These are phyloP conservation scores for Toxotes lorentzi DNA, from an alignment of 2,797 vertebrate genomes.

Conservation along the genomic window DNA sequence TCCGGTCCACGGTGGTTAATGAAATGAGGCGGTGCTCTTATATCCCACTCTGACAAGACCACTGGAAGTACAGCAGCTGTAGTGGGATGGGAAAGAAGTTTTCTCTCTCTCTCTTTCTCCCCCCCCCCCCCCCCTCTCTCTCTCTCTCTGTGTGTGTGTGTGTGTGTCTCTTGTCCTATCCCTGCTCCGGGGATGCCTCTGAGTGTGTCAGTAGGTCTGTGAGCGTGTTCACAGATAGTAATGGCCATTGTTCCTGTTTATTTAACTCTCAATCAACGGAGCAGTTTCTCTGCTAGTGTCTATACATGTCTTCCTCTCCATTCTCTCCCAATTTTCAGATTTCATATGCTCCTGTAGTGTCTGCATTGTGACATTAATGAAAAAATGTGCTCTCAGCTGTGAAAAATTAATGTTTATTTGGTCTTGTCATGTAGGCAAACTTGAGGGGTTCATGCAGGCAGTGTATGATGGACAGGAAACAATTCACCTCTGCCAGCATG, in stretches of 20 bases:
- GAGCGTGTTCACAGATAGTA: slow-evolving; percentile 4
- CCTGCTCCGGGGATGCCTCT: slow-evolving; percentile 47
- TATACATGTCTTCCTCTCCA: background rate
- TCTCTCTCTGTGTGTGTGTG: slow-evolving; percentile 8
- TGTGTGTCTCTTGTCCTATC: slow-evolving; percentile 35
- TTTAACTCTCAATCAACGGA: background rate
- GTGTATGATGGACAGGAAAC: no score
- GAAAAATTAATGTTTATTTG: no score
- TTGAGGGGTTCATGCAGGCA: no score
- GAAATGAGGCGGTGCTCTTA: background rate
- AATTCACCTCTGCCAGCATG: no score
- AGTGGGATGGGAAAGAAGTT: slow-evolving; percentile 44
- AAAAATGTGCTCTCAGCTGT: no score
- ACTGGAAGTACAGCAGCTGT: slow-evolving; percentile 55
- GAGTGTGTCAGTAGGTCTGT: slow-evolving; percentile 63
- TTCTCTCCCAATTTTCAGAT: background rate
- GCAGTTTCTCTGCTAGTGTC: background rate
- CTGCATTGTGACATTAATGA: no score
- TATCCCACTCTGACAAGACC: slow-evolving; percentile 37
- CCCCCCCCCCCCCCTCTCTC: no score
- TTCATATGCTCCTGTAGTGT: background rate
- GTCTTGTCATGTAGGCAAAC: no score
- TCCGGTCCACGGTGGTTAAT: slow-evolving; percentile 10
- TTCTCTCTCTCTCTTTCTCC: slow-evolving; percentile 29
- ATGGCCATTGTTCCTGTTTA: background rate